phyloP scores from a whole-genome alignment of 2,888 invertebrate genomes.

The Drosophila limbata region DNA sequence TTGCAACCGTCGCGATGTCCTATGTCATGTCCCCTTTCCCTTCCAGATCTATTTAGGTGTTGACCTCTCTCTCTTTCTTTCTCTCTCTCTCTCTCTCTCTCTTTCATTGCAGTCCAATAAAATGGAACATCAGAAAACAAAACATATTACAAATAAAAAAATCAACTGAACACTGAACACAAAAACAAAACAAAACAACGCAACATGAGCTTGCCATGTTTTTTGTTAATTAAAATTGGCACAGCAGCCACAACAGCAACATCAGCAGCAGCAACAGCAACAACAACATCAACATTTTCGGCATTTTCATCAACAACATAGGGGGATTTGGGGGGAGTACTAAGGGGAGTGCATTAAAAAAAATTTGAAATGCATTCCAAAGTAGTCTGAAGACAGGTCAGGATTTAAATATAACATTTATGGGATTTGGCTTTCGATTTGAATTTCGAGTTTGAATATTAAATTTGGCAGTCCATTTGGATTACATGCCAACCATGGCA shows the following conservation, averaged over 20 bases:
- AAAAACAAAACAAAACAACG: conserved; percentile 32
- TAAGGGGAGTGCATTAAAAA: not conserved
- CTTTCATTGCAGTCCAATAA: conserved; percentile 2
- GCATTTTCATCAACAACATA: conserved; percentile 24
- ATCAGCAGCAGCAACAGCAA: conserved; percentile 16
- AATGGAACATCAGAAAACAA: conserved; percentile 17
- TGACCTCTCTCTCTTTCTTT: not conserved
- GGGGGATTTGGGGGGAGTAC: not conserved
- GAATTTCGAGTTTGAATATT: conserved; percentile 10
- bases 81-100: not conserved
- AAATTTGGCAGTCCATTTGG: conserved; percentile 19
- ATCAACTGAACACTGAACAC: conserved; percentile 27
- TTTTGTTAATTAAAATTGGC: conserved; percentile 77
- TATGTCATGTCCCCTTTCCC: not conserved
- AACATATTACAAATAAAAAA: conserved; percentile 33
- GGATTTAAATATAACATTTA: conserved; percentile 44
- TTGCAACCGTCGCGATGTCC: conserved; percentile 12
- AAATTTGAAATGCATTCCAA: conserved; percentile 31
- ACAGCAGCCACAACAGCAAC: conserved; percentile 39
- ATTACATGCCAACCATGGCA: conserved; percentile 11
- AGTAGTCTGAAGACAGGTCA: conserved; percentile 37
- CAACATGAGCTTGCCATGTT: conserved; percentile 66
- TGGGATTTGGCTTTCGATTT: conserved; percentile 20
- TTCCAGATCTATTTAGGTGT: not conserved
- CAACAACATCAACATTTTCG: conserved; percentile 11